A percentile compares a stretch with the other conserved stretches of the same genome.
Evolutionary conservation across 2,888 invertebrate genomes (phyloP).

Genomic region (Nomada flava): DNA sequence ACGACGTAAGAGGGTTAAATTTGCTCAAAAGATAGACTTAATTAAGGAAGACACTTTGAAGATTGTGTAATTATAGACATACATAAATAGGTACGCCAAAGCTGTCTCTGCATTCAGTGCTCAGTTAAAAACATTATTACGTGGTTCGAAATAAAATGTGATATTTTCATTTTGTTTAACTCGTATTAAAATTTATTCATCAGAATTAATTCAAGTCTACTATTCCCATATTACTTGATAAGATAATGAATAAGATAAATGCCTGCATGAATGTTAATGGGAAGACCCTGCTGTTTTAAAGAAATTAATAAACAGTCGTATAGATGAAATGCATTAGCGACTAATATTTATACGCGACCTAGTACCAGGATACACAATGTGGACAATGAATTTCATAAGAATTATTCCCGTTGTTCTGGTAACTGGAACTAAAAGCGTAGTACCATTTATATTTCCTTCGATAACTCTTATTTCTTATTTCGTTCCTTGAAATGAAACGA

Average conservation of each 20-base stretch:
- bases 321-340: conserved; percentile 63
- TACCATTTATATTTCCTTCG: conserved; percentile 2
- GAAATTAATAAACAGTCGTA: conserved; percentile 42
- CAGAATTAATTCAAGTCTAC: not conserved
- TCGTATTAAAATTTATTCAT: not conserved
- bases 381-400: conserved; percentile 16
- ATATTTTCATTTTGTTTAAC: no score
- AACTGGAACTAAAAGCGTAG: conserved; percentile 27
- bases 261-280: conserved; percentile 1
- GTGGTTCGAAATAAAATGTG: no score
- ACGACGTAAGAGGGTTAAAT: no score
- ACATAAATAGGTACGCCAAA: no score
- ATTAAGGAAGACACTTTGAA: no score
- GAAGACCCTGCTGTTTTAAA: not conserved
- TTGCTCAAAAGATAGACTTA: no score
- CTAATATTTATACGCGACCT: conserved; percentile 35
- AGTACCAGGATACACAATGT: conserved; percentile 1
- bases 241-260: not conserved
- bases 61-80: no score
- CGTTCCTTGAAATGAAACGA: conserved; percentile 42
- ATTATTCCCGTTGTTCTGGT: not conserved
- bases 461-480: not conserved
- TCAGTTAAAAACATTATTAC: no score
- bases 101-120: no score
- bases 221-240: not conserved